Conservation (phyloP, 2,797 vertebrate species). For the Orientallactaga sibirica region DNA sequence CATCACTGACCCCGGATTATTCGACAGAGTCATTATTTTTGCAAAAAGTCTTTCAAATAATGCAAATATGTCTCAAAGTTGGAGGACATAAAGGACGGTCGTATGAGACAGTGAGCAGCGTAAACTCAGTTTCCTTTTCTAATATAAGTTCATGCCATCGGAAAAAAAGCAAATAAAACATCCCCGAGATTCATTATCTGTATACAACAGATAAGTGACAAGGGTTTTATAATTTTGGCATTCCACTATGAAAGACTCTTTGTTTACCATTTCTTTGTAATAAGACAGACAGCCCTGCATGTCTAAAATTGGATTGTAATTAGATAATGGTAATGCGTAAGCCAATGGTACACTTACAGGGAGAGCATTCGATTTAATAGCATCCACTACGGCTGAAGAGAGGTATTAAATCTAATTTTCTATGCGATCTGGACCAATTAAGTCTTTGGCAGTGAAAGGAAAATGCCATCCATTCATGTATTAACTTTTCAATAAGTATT, state of each 20-base stretch:
- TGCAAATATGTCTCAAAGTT: background rate
- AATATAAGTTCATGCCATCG: background rate
- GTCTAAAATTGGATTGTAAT: constrained; percentile 55
- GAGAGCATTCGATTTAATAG: constrained; percentile 65
- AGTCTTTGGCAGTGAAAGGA: constrained; percentile 39
- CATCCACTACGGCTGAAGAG: constrained; percentile 17
- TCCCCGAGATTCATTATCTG: background rate
- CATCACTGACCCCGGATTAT: no score
- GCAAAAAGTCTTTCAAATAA: background rate
- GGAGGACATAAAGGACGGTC: background rate
- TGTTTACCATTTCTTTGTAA: constrained; percentile 42
- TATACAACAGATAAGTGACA: constrained; percentile 21
- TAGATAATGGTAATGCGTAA: constrained; percentile 61
- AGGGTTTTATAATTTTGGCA: background rate
- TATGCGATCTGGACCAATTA: constrained; percentile 49
- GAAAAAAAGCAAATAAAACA: background rate
- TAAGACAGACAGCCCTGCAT: constrained; percentile 24
- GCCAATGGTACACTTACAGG: constrained; percentile 42
- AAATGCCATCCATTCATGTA: constrained; percentile 39
- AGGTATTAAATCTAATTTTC: constrained; percentile 52
- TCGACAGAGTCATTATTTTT: no score
- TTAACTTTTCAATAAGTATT: constrained; percentile 47
- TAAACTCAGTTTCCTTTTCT: background rate
- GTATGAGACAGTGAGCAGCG: background rate
- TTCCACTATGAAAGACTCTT: background rate